Evolutionary conservation across 2,888 invertebrate genomes (phyloP).

Genomic region (Dione vanillae): DNA sequence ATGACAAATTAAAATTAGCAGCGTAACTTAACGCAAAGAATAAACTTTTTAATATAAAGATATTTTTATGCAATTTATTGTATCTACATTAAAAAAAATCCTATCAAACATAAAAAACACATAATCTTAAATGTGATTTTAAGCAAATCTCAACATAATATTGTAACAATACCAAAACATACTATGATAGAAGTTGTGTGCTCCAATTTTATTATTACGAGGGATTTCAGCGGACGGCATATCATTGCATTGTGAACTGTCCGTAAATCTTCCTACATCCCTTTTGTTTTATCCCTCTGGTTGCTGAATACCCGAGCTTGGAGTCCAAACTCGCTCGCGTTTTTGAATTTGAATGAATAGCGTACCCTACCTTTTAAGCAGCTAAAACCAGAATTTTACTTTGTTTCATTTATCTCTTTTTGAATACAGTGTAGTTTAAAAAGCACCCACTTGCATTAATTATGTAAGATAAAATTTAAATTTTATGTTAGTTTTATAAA

Average conservation of each 20-base stretch:
- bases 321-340: conserved; percentile 51
- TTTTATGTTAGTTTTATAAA: conserved; percentile 4
- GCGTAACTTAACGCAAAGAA: too few species aligned
- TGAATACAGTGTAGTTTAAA: conserved; percentile 5
- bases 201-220: conserved; percentile 57
- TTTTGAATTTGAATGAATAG: conserved; percentile 48
- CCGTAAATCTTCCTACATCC: conserved; percentile 78
- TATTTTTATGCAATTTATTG: too few species aligned
- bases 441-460: conserved; percentile 18
- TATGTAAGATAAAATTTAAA: neutral
- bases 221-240: conserved; percentile 76
- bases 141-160: conserved; percentile 4
- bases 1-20: too few species aligned
- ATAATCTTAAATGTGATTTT: neutral
- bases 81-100: too few species aligned
- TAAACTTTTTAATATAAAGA: too few species aligned
- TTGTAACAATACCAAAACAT: conserved; percentile 11
- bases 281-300: conserved; percentile 74
- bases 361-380: conserved; percentile 28
- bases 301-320: conserved; percentile 62
- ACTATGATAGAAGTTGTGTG: conserved; percentile 10
- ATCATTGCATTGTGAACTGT: conserved; percentile 79
- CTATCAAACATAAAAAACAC: neutral
- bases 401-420: conserved; percentile 26
- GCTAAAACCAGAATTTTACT: conserved; percentile 20